Conservation (phyloP, 1,140 invertebrate species). For the Aphis craccivora region DNA sequence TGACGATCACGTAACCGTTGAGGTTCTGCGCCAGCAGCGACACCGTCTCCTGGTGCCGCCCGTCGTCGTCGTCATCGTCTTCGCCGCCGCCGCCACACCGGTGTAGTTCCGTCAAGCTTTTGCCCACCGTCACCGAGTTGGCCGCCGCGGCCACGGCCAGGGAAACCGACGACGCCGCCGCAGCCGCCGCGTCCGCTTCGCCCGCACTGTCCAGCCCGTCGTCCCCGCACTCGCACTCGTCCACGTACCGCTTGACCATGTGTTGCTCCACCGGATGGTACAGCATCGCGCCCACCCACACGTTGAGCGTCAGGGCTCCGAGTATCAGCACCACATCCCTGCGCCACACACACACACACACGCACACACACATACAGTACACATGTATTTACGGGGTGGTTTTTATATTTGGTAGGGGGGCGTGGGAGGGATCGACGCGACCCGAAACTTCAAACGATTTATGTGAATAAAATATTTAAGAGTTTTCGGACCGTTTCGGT, state of each 20-base stretch:
- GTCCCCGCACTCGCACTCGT: neutral
- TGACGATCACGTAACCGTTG: conserved; percentile 48
- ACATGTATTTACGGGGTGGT: neutral
- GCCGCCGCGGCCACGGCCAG: neutral
- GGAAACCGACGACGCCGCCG: neutral
- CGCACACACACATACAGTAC: conserved; percentile 58
- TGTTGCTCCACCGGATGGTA: conserved; percentile 85
- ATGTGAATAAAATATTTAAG: neutral
- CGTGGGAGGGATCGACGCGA: neutral
- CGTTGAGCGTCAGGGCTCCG: conserved; percentile 82
- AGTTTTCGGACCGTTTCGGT: conserved; percentile 35
- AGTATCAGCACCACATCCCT: conserved; percentile 82
- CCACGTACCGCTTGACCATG: conserved; percentile 71
- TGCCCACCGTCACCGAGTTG: neutral
- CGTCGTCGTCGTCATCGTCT: neutral
- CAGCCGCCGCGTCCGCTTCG: conserved; percentile 3
- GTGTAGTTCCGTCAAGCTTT: conserved; percentile 26
- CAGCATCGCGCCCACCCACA: conserved; percentile 81
- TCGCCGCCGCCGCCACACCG: neutral
- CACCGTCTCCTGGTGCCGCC: conserved; percentile 22
- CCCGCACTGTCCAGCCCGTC: neutral
- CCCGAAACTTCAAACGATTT: conserved; percentile 1
- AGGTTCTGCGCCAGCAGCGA: conserved; percentile 43
- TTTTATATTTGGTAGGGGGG: neutral
- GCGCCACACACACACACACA: conserved; percentile 61